Evolutionary conservation across 1,140 invertebrate species (phyloP).

Genomic region (Rhagoletis zephyria): DNA sequence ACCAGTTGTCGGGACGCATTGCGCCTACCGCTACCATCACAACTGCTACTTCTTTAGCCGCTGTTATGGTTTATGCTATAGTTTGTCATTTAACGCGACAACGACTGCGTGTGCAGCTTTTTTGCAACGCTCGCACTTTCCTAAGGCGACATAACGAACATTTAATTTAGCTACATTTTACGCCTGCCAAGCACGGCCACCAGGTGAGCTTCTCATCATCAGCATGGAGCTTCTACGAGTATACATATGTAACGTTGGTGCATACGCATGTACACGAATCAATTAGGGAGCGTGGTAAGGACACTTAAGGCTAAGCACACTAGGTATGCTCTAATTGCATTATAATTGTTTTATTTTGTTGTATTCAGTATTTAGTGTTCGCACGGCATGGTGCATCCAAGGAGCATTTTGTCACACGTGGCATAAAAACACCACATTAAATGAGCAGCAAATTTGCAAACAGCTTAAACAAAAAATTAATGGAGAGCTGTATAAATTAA

Average conservation of each 20-base stretch:
- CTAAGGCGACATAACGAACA: conserved; percentile 26
- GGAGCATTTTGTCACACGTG: not conserved
- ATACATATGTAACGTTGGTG: not conserved
- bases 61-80: not conserved
- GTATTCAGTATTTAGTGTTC: too few relatives aligned
- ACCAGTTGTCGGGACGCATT: not conserved
- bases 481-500: not conserved
- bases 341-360: conserved; percentile 68
- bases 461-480: not conserved
- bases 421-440: conserved; percentile 39
- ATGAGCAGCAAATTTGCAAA: not conserved
- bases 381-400: not conserved
- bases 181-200: not conserved
- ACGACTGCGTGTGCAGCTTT: not conserved
- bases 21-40: not conserved
- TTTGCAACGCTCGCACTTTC: not conserved
- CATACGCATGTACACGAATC: conserved; percentile 60
- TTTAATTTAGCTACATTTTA: conserved; percentile 26
- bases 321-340: conserved; percentile 66
- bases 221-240: not conserved
- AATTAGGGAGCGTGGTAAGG: conserved; percentile 57
- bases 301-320: not conserved
- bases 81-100: conserved; percentile 18
- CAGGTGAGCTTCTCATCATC: not conserved
- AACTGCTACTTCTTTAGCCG: not conserved